Evolutionary conservation across 2,888 invertebrate species (phyloP), one percentile per base, ranked within the genome.

Genomic region (Idaea aversata): DNA sequence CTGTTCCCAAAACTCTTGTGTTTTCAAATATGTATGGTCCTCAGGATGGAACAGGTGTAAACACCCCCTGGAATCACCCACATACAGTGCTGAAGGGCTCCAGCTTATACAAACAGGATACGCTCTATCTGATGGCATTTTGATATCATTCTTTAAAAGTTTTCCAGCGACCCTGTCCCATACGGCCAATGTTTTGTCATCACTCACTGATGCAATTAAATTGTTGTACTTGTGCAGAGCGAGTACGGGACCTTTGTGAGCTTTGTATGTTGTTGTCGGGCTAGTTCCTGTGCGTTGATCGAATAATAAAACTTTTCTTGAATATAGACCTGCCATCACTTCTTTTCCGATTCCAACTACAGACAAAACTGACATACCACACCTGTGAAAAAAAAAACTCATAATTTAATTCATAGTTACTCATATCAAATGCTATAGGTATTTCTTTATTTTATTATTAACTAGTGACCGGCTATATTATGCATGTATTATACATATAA

Each of bases 121-220:
- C 36, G 88, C 87, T 74, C 88, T 88, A 3, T 83, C 83, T 57
- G 83, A 83, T 1, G 88, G 88, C 76, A 91, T 87, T 72, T 87
- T 87, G 6, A 91, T 78, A 74, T 88, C 85, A 74, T 71, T 86
- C 67, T 82, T 77, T 65, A 94, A 67, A 5, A 90, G 77, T 78
- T 89, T 90, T 25, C 93, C 89, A 57, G 94, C 93, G 63, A 91
- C 90, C 77, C 88, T 90, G 77, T 95, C 95, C 89, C 92, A 95
- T 57, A 94, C 80, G 38, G 93, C 91, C 69, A 95, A 84, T 4
- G 94, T 93, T 80, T 88, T 93, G 70, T 95, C 94, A 74, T 94
- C 94, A 72, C 94, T 94, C 2, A 94, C 88, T 25, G 94, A 94
- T 57, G 94, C 90, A 67, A 95, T 84, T 77, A 93, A 89, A 70